Evolutionary conservation across 2,888 invertebrate species (phyloP), one percentile per base, ranked within the genome.

Genomic region (Athalia cordata): DNA sequence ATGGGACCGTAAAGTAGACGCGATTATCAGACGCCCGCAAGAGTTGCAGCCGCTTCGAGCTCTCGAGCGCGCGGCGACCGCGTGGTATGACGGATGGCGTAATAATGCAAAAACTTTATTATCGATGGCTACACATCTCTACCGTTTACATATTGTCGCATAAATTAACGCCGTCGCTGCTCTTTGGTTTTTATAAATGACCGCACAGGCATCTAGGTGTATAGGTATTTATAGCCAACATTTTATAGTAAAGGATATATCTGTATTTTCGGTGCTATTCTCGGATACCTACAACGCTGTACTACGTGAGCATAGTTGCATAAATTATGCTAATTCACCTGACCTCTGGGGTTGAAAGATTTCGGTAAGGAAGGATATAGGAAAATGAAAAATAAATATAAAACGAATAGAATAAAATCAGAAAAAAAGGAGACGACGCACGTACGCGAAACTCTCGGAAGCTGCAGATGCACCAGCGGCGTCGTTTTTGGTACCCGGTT

Each of bases 1-100:
- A 82, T 83, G 78, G 81, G 81, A 82, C 83, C 85, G 75, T 85
- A 85, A 84, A 83, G 81, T 81, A 81, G 67, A 52, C 72, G 78
- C 61, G 64, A 55, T 59, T 77, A 72, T 67, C 77, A 78, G 78
- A 13, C 62, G 62, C 13, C 15, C 5, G 13, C 68, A 13, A 29
- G 29, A 52, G 68, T 68, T 55, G 11, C 45, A 47, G 4, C 5
- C 43, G 29, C 47, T 15, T 52, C 52, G 43, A 8, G 47, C 6
- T 4, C n/a, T n/a, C n/a, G n/a, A n/a, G n/a, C n/a, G n/a, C n/a
- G n/a, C n/a, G n/a, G n/a, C 13, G 15, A 47, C 66, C 66, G 66
- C 47, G 57, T 49, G 64, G 77, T 50, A 80, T 81, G 80, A 82
- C 79, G 78, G 81, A 83, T 80, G 80, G 81, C 79, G 82, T 81